Percentiles rank a stretch among this genome's conserved stretches.
Conservation (phyloP, 2,888 invertebrate species). For the Morpho achilles region DNA sequence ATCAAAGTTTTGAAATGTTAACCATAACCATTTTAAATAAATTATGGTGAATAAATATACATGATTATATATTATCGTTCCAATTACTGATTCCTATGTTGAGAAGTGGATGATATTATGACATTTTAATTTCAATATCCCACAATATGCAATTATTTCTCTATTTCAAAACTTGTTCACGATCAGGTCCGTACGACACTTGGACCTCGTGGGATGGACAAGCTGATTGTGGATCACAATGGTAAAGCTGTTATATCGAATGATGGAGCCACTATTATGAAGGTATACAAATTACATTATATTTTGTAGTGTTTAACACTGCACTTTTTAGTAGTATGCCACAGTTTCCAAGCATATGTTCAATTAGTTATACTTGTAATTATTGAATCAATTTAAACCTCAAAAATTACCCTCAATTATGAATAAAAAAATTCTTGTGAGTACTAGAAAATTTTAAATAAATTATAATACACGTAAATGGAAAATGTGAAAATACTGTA, state of each 20-base stretch:
- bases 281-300: slow-evolving; percentile 52
- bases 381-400: not conserved
- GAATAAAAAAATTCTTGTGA: too few species aligned
- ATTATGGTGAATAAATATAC: not conserved
- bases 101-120: slow-evolving; percentile 3
- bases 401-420: too few species aligned
- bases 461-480: too few species aligned
- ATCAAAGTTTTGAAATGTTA: too few species aligned
- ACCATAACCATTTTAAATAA: too few species aligned
- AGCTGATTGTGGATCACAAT: slow-evolving; percentile 93
- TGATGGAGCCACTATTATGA: slow-evolving; percentile 99
- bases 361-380: too few species aligned
- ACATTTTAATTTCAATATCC: not conserved
- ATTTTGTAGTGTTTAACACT: not conserved
- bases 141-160: not conserved
- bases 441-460: too few species aligned
- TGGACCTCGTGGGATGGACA: slow-evolving; percentile 99
- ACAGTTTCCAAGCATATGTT: too few species aligned
- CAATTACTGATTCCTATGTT: slow-evolving; percentile 12
- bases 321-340: too few species aligned
- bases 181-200: slow-evolving; percentile 90
- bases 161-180: too few species aligned
- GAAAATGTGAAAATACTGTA: too few species aligned
- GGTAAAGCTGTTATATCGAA: slow-evolving; percentile 98
- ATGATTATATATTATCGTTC: slow-evolving; percentile 5